Evolutionary conservation across 2,113 vertebrate species (phyloP).

Genomic region (Leptodactylus fuscus): DNA sequence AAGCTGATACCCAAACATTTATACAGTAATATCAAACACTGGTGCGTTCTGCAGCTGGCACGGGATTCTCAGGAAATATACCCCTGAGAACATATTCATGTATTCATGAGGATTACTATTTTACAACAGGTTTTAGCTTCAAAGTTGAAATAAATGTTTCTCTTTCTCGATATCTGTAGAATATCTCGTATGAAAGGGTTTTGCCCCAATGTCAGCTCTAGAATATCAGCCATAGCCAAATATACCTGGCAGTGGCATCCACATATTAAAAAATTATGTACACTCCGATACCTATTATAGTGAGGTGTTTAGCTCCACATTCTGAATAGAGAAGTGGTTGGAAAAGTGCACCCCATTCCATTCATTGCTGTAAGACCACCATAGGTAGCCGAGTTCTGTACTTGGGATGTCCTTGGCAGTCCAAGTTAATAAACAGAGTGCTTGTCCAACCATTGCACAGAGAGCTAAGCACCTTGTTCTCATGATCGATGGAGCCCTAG

Average conservation of each 20-base stretch:
- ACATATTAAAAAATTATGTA: no score
- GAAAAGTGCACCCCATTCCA: no score
- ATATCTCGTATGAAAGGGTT: background rate
- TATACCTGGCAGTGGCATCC: background rate
- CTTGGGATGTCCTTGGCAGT: no score
- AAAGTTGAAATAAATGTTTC: slow-evolving; percentile 17
- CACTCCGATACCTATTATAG: no score
- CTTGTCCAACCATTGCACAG: no score
- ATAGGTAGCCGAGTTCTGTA: no score
- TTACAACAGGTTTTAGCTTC: background rate
- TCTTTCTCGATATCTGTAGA: background rate
- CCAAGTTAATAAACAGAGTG: no score
- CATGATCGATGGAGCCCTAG: no score
- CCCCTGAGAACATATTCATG: slow-evolving; percentile 41
- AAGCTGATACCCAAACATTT: slow-evolving; percentile 57
- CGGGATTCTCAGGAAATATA: background rate
- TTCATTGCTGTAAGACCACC: no score
- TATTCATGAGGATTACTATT: background rate
- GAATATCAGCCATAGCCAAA: background rate
- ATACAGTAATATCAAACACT: slow-evolving; percentile 37
- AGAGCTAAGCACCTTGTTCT: no score
- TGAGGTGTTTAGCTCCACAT: no score
- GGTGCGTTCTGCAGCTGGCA: slow-evolving; percentile 38
- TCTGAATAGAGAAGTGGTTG: no score
- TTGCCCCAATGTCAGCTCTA: background rate